These are phyloP conservation scores for Aplocera efformata DNA, from an alignment of 2,888 invertebrate genomes.

Conservation along the genomic window DNA sequence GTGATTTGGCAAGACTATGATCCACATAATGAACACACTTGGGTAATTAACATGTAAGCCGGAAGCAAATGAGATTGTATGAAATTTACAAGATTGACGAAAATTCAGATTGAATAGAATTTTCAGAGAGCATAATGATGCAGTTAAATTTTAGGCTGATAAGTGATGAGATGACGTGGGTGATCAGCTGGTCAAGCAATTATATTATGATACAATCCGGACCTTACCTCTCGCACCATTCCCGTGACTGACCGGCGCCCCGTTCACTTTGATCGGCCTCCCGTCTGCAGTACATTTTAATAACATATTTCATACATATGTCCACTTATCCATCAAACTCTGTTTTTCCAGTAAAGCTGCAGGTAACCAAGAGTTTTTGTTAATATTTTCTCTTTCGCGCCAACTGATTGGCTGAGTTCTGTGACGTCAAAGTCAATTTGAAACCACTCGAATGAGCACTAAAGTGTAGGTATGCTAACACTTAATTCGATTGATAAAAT, in stretches of 20 bases:
- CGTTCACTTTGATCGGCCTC: slow-evolving; percentile 74
- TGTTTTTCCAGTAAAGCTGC: slow-evolving; percentile 15
- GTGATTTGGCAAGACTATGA: too few species aligned
- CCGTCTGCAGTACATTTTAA: slow-evolving; percentile 77
- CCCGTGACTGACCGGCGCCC: slow-evolving; percentile 59
- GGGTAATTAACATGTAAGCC: neutral
- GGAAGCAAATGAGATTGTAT: neutral
- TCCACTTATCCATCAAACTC: slow-evolving; percentile 62
- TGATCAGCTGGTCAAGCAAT: neutral
- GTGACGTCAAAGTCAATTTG: slow-evolving; percentile 75
- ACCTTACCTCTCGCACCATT: slow-evolving; percentile 74
- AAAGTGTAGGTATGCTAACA: slow-evolving; percentile 34
- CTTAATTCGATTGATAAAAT: slow-evolving; percentile 31
- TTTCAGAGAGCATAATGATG: too few species aligned
- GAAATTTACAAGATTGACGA: too few species aligned
- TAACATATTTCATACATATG: slow-evolving; percentile 63
- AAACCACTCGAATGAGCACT: slow-evolving; percentile 60
- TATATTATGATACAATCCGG: slow-evolving; percentile 15
- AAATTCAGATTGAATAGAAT: too few species aligned
- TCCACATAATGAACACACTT: too few species aligned
- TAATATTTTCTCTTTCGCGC: slow-evolving; percentile 49
- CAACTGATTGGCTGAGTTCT: slow-evolving; percentile 60
- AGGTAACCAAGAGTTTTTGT: slow-evolving; percentile 10
- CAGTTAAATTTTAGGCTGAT: too few species aligned
- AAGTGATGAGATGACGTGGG: too few species aligned